Base-by-base conservation (phyloP, 2,113 vertebrate species). In the Okapia johnstoni region DNA sequence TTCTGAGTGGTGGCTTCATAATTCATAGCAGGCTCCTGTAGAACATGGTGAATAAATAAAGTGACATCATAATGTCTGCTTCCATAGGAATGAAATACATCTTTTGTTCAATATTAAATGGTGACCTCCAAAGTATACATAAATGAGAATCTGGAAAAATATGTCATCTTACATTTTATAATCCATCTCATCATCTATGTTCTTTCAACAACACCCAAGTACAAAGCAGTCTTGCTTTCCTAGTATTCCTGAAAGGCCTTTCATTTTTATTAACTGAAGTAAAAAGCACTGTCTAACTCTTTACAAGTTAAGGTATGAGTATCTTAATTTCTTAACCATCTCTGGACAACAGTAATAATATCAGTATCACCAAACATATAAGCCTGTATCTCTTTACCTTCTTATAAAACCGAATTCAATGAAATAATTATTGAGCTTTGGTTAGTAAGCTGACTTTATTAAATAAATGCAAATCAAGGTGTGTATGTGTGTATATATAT, bases 1-100 rank as follows among this genome's bases (percentile, higher is more conserved):
- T 96, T 98, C 94, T 95, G 98, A 95, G 93, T 98, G 92, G 97
- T 94, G 93, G 98, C 95, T 97, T 98, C 98, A 98, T 98, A 99
- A 99, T 98, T 99, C 98, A 99, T 92, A 96, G 89, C 11, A 33
- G 79, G 93, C 93, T 98, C 86, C 85, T 79, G 19, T 88, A 88
- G 85, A 92, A 91, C 77, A 88, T 7, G 60, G 95, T 88, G 90
- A 97, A 91, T 93, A 97, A 93, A 96, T 94, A 77, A 85, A 98
- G 93, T 98, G 98, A 98, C 97, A 98, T 98, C 98, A 98, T 96
- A 98, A 98, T 89, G 97, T 54, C 95, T 0, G n/a, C 91, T 97
- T 97, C 96, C 97, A 97, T 70, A 97, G 96, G 90, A 98, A 98
- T 96, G 92, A 97, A 96, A 91, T 95, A 50, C 70, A 58, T 79